A percentile compares a stretch with the other conserved stretches of the same genome.
phyloP scores from a whole-genome alignment of 2,797 vertebrate genomes.

The Neosalanx taihuensis region DNA sequence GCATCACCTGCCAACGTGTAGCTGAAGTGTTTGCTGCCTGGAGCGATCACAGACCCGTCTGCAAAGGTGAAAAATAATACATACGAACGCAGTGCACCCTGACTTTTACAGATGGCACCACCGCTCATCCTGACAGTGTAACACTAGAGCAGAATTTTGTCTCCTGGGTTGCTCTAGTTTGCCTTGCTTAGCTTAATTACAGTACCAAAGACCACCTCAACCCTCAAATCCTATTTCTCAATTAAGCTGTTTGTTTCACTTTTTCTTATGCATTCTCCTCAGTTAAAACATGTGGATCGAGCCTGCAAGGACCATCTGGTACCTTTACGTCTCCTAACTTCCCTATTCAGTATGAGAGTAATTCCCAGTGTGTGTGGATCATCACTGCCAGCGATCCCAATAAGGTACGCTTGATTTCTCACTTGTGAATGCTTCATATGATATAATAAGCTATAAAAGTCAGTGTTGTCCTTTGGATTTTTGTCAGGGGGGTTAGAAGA shows the following conservation, averaged over 20 bases:
- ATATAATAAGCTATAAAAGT: neutral
- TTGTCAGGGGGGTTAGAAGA: no score
- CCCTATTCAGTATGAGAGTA: conserved; percentile 97
- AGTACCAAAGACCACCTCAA: neutral
- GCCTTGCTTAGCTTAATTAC: neutral
- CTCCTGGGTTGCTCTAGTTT: neutral
- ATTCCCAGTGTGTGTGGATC: conserved; percentile 96
- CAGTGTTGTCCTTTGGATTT: no score
- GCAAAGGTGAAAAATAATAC: conserved; percentile 86
- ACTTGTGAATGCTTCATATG: neutral
- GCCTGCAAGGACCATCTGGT: conserved; percentile 91
- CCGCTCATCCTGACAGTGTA: neutral
- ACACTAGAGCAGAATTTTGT: neutral
- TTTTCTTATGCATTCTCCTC: conserved; percentile 39
- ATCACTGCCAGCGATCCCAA: conserved; percentile 89
- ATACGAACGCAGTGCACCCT: no score
- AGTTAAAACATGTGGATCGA: conserved; percentile 96
- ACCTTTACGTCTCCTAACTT: conserved; percentile 95
- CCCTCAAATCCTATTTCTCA: neutral
- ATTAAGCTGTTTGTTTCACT: neutral
- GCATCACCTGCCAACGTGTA: conserved; percentile 94
- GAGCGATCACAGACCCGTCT: conserved; percentile 96
- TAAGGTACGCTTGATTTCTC: conserved; percentile 77
- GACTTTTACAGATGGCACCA: neutral
- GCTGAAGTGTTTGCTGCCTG: conserved; percentile 98